Evolutionary conservation across 2,113 vertebrate genomes (phyloP).

Genomic region (Bothrops jararaca): DNA sequence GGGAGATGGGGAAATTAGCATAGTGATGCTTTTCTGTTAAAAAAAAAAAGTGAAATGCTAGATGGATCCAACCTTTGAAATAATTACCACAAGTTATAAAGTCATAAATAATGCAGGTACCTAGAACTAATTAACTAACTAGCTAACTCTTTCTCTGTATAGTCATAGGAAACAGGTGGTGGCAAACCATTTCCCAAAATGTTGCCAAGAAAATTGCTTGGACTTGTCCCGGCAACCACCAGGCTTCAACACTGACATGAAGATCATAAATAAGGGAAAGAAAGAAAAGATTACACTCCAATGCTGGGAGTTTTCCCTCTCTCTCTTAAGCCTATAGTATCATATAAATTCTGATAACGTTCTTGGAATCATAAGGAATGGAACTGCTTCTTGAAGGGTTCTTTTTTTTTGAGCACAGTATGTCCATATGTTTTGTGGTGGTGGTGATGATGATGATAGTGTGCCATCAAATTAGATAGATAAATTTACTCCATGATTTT

Average conservation of each 20-base stretch:
- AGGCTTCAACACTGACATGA: background rate
- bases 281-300: background rate
- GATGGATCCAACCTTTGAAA: background rate
- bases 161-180: background rate
- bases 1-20: background rate
- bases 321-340: background rate
- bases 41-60: background rate
- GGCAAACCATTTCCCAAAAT: background rate
- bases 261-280: background rate
- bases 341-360: background rate
- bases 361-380: background rate
- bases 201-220: background rate
- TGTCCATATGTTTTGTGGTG: background rate
- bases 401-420: background rate
- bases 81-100: background rate
- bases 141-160: background rate
- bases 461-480: background rate
- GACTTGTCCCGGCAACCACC: background rate
- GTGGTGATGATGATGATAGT: background rate
- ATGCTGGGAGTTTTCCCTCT: background rate
- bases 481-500: background rate
- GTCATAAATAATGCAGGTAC: background rate
- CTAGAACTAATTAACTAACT: background rate
- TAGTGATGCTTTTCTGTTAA: background rate
- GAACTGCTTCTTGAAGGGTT: background rate